Conservation (phyloP, 2,797 vertebrate genomes). For the Darevskia nairensis region DNA sequence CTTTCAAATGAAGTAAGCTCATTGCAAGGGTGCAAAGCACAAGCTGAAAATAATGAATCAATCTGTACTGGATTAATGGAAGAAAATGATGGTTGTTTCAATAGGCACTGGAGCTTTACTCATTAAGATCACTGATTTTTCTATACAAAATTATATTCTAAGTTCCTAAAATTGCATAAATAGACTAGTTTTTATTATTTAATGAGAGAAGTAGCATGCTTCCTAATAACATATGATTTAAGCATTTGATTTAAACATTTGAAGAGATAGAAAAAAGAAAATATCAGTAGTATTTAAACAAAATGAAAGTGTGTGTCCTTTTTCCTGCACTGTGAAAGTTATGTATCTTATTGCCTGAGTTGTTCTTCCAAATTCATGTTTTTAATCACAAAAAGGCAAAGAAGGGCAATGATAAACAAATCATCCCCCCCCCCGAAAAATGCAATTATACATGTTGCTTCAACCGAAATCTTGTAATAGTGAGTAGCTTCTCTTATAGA, state of each 20-base stretch:
- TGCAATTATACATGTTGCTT: neutral
- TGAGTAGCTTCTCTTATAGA: neutral
- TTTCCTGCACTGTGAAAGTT: neutral
- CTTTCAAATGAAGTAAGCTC: conserved; percentile 54
- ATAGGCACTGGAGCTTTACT: conserved; percentile 41
- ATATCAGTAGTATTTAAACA: neutral
- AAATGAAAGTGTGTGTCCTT: no score
- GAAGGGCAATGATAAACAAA: neutral
- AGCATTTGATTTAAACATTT: neutral
- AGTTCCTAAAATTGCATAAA: conserved; percentile 51
- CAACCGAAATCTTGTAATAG: neutral
- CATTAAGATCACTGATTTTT: conserved; percentile 53
- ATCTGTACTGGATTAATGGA: conserved; percentile 54
- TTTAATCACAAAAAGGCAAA: neutral
- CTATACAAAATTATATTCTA: conserved; percentile 36
- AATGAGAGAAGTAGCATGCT: conserved; percentile 32
- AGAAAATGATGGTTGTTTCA: conserved; percentile 48
- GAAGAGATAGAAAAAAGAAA: conserved; percentile 38
- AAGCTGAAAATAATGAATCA: conserved; percentile 57
- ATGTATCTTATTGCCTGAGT: neutral
- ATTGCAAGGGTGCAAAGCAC: conserved; percentile 28
- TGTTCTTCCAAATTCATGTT: conserved; percentile 12
- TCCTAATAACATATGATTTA: conserved; percentile 31
- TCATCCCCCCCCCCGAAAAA: neutral
- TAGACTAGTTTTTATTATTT: conserved; percentile 31